phyloP scores from a whole-genome alignment of 2,888 invertebrate genomes.

The Nipponacmea schrenckii region DNA sequence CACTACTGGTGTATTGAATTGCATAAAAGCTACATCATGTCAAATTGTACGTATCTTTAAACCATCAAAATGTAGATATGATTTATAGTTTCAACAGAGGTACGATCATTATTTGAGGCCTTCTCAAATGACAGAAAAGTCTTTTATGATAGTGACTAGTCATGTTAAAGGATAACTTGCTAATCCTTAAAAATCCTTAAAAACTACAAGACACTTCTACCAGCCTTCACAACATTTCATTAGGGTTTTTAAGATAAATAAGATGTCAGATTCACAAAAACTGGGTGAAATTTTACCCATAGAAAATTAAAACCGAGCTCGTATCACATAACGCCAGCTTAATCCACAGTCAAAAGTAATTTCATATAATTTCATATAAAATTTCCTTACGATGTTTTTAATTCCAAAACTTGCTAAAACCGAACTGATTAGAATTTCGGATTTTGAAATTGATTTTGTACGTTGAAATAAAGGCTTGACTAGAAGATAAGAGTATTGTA shows the following conservation, averaged over 20 bases:
- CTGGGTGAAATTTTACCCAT: not conserved
- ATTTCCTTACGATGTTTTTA: not conserved
- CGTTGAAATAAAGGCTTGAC: not conserved
- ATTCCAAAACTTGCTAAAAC: constrained; percentile 7
- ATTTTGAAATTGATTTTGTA: constrained; percentile 2
- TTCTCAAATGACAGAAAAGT: too few species aligned
- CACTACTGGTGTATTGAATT: too few species aligned
- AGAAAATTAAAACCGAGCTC: not conserved
- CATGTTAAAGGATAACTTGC: not conserved
- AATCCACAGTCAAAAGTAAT: not conserved
- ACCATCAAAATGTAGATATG: too few species aligned
- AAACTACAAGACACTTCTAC: not conserved
- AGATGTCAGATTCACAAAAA: not conserved
- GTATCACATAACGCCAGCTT: not conserved
- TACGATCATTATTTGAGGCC: too few species aligned
- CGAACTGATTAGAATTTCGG: not conserved
- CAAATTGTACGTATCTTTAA: too few species aligned
- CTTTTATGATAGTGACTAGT: not conserved
- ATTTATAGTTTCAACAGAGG: too few species aligned
- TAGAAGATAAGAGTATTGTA: not conserved
- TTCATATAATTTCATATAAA: constrained; percentile 3
- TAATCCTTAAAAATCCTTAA: not conserved
- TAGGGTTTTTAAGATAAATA: not conserved
- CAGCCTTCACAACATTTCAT: not conserved
- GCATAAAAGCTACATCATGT: too few species aligned